Percentiles rank a stretch among this genome's conserved stretches.
Evolutionary conservation across 2,113 vertebrate genomes (phyloP).

Genomic region (Dasyurus viverrinus): DNA sequence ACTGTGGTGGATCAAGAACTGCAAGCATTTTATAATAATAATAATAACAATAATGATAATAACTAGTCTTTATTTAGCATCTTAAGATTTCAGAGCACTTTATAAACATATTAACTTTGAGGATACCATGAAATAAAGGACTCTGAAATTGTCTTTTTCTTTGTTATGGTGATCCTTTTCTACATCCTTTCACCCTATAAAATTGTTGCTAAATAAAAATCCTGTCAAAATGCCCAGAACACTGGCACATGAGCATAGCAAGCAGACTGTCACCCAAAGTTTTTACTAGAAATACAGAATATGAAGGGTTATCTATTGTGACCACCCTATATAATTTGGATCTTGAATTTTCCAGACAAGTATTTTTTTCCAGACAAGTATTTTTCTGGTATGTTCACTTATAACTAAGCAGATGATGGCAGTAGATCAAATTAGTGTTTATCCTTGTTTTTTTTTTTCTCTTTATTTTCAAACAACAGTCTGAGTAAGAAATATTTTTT

Average conservation of each 20-base stretch:
- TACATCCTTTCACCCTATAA: conserved; percentile 61
- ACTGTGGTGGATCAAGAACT: conserved; percentile 64
- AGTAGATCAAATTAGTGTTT: conserved; percentile 11
- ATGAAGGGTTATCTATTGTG: not conserved
- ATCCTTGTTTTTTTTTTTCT: conserved; percentile 27
- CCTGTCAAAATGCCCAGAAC: not conserved
- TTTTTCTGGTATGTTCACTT: conserved; percentile 16
- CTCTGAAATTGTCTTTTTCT: conserved; percentile 69
- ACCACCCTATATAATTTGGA: not conserved
- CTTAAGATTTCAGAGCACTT: conserved; percentile 13
- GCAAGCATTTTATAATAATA: not conserved
- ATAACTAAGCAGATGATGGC: conserved; percentile 44
- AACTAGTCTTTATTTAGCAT: not conserved
- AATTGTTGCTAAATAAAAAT: conserved; percentile 46
- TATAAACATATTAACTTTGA: conserved; percentile 43
- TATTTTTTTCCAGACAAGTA: not conserved
- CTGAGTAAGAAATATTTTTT: conserved; percentile 39
- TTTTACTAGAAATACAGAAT: not conserved
- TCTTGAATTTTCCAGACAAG: not conserved
- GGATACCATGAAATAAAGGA: conserved; percentile 66
- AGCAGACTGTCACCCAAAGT: not conserved
- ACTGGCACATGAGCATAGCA: not conserved
- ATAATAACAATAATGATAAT: not conserved
- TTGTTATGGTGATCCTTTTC: conserved; percentile 69
- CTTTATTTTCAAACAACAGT: conserved; percentile 50